These are phyloP conservation scores for Synanthedon myopaeformis DNA, from an alignment of 2,888 invertebrate genomes.

Conservation along the genomic window DNA sequence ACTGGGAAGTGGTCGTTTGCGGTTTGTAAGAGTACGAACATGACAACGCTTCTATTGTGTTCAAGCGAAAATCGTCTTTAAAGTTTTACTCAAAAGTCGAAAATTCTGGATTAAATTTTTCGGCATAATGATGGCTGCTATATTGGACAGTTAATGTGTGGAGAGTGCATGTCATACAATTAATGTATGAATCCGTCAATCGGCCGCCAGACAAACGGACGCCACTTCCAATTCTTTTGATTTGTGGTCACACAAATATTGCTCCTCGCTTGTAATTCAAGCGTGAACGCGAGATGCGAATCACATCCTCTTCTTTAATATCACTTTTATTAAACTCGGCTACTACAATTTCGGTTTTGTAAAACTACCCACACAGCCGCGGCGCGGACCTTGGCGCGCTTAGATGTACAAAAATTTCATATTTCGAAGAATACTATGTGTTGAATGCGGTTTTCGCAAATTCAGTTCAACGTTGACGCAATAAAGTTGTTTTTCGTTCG, in stretches of 20 bases:
- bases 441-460: slow-evolving; percentile 3
- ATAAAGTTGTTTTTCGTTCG: slow-evolving; percentile 18
- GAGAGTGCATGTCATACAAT: slow-evolving; percentile 2
- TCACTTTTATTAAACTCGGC: slow-evolving; percentile 59
- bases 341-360: slow-evolving; percentile 56
- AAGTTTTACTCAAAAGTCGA: background rate
- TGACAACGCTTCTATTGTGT: background rate
- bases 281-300: slow-evolving; percentile 39
- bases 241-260: background rate
- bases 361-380: slow-evolving; percentile 59
- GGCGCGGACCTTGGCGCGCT: slow-evolving; percentile 29
- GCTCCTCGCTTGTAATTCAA: slow-evolving; percentile 17
- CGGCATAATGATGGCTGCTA: background rate
- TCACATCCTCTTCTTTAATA: slow-evolving; percentile 54
- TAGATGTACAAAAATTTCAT: slow-evolving; percentile 16
- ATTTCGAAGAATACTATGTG: too few species aligned
- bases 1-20: background rate
- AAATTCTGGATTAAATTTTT: background rate
- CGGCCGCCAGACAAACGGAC: background rate
- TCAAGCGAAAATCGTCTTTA: background rate
- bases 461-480: slow-evolving; percentile 7
- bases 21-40: background rate
- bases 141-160: background rate
- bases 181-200: slow-evolving; percentile 4
- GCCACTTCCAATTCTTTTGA: background rate